Base-by-base conservation (phyloP, 2,113 vertebrate species). In the Corydoras sp. region DNA sequence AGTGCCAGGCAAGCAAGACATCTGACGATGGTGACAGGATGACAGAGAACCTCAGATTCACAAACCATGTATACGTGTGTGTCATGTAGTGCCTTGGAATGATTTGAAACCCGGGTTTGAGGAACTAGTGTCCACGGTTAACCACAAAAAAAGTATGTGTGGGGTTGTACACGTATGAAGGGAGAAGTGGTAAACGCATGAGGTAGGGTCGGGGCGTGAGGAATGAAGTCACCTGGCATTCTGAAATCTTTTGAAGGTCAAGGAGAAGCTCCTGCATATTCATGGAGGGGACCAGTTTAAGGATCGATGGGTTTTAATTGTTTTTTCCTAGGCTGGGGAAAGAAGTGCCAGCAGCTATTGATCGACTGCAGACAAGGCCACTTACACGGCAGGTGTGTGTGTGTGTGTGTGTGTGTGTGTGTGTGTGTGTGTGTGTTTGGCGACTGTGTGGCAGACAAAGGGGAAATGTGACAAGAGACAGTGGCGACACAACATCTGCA, bases 251-350 rank as follows among this genome's bases (percentile, higher is more conserved):
- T 87, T 99, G 95, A 99, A 99, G 97, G 96, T 98, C 96, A 98
- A 96, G 95, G 93, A 92, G 92, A 93, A 88, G 90, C 90, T 94
- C 92, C 93, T 96, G 95, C 94, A 99, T 98, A 99, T 98, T 98
- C 96, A 99, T 95, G 85, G 80, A 86, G 83, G 55, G 85, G 89
- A 85, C 81, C 76, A 80, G 83, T 85, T 73, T 54, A 85, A 80
- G 89, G 90, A 98, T 98, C 94, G 93, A 99, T 99, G 87, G 85
- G 83, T 95, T 97, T 98, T 98, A 99, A 99, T 98, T 98, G 95
- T 98, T 99, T 90, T 95, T 98, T 98, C 93, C 94, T 91, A 91
- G 92, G 92, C 92, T 93, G 90, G 92, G 90, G 92, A 94, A 94
- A 92, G 92, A 96, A 97, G 93, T 96, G 93, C 94, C 92, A 90